These are phyloP conservation scores for Sepiola atlantica DNA, from an alignment of 2,888 invertebrate genomes.

Conservation along the genomic window DNA sequence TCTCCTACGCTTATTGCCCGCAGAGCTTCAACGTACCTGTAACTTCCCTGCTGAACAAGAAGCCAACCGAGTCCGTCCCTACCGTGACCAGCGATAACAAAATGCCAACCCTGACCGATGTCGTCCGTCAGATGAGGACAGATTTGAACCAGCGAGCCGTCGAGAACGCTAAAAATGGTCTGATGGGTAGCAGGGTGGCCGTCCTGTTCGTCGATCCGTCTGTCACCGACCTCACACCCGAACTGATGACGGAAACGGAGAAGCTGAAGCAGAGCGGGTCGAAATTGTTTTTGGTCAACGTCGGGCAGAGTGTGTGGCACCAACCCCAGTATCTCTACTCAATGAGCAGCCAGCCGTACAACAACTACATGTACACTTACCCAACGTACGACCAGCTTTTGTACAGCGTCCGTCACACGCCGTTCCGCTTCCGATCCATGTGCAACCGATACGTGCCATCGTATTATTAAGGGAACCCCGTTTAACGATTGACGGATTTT, in stretches of 20 bases:
- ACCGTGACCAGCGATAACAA: neutral
- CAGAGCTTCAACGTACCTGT: slow-evolving; percentile 8
- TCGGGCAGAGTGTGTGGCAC: neutral
- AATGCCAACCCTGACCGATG: neutral
- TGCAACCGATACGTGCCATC: neutral
- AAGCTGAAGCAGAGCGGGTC: neutral
- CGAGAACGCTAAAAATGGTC: neutral
- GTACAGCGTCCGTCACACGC: neutral
- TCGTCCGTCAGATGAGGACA: slow-evolving; percentile 34
- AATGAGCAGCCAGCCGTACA: neutral
- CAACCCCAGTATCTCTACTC: neutral
- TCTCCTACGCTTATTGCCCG: neutral
- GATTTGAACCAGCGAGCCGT: neutral
- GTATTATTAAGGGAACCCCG: neutral
- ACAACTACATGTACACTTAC: neutral
- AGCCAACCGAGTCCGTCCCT: neutral
- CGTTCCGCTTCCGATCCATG: neutral
- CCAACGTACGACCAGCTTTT: neutral
- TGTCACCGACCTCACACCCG: neutral
- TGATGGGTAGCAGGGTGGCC: neutral
- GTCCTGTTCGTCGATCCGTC: slow-evolving; percentile 24
- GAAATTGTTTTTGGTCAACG: neutral
- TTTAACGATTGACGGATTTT: too few relatives aligned
- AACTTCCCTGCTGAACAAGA: neutral
- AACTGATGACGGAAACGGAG: neutral